These are phyloP conservation scores for Larimichthys polyactis DNA, from an alignment of 2,113 vertebrate genomes.

Conservation along the genomic window DNA sequence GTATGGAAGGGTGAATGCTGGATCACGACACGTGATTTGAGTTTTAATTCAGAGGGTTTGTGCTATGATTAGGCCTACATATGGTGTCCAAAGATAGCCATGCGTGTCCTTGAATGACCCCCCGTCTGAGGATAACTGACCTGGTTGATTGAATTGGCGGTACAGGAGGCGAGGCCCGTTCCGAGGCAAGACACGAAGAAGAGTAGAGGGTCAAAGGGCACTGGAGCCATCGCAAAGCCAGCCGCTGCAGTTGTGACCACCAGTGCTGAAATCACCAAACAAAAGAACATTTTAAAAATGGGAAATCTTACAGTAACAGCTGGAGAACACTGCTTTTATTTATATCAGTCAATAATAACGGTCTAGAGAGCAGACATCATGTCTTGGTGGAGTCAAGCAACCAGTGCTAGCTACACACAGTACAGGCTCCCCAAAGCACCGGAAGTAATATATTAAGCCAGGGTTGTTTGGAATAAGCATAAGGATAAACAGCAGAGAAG, in stretches of 20 bases:
- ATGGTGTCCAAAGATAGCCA: conserved; percentile 1
- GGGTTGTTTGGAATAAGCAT: not conserved
- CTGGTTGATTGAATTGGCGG: conserved; percentile 98
- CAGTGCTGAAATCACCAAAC: conserved; percentile 85
- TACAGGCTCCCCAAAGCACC: not conserved
- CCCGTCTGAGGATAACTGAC: conserved; percentile 82
- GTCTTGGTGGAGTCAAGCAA: not conserved
- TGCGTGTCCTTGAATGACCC: not conserved
- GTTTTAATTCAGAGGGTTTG: not conserved
- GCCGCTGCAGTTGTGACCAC: conserved; percentile 93
- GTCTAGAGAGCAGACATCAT: too few relatives aligned
- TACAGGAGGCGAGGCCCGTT: conserved; percentile 92
- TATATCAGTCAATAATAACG: too few relatives aligned
- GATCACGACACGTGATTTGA: not conserved
- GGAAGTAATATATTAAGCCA: not conserved
- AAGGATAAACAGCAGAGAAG: not conserved
- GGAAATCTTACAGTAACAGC: not conserved
- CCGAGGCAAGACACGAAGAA: conserved; percentile 90
- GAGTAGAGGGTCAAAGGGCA: conserved; percentile 89
- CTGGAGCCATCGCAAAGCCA: conserved; percentile 93
- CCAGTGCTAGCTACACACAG: not conserved
- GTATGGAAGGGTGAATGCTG: not conserved
- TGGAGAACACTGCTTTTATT: not conserved
- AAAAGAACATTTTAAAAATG: not conserved
- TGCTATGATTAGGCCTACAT: not conserved